phyloP scores from a whole-genome alignment of 2,113 vertebrate genomes.

The Hylia prasina region DNA sequence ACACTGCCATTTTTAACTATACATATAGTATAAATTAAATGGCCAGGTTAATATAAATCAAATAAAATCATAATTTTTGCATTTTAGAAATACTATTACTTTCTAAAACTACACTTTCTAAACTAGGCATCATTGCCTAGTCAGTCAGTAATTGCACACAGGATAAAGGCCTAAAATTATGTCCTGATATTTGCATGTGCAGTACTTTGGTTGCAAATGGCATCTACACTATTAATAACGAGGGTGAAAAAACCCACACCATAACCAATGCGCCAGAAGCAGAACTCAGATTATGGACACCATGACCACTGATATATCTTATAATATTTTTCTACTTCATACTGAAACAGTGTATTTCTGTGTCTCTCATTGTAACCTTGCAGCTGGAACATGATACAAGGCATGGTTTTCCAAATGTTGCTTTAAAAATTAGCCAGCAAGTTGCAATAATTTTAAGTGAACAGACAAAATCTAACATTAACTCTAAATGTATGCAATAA shows the following conservation, averaged over 20 bases:
- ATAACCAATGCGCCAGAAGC: background rate
- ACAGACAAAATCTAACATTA: background rate
- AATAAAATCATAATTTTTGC: background rate
- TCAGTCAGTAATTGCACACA: background rate
- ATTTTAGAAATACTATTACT: background rate
- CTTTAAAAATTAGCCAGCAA: background rate
- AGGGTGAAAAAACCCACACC: fast-evolving
- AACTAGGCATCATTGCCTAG: fast-evolving
- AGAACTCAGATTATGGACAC: background rate
- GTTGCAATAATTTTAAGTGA: background rate
- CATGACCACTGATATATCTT: background rate
- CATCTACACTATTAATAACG: background rate
- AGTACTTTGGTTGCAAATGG: background rate
- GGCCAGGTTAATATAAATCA: fast-evolving
- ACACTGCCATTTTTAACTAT: background rate
- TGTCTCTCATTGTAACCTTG: background rate
- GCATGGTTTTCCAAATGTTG: background rate
- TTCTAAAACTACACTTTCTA: background rate
- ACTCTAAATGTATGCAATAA: background rate
- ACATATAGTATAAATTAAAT: background rate
- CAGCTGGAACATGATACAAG: background rate
- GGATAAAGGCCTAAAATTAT: background rate
- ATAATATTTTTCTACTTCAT: background rate
- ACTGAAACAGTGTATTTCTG: background rate
- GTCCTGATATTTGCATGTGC: background rate